A percentile compares a stretch with the other conserved stretches of the same genome.
Evolutionary conservation across 2,888 invertebrate genomes (phyloP).

Genomic region (Platerodrilus igneus): DNA sequence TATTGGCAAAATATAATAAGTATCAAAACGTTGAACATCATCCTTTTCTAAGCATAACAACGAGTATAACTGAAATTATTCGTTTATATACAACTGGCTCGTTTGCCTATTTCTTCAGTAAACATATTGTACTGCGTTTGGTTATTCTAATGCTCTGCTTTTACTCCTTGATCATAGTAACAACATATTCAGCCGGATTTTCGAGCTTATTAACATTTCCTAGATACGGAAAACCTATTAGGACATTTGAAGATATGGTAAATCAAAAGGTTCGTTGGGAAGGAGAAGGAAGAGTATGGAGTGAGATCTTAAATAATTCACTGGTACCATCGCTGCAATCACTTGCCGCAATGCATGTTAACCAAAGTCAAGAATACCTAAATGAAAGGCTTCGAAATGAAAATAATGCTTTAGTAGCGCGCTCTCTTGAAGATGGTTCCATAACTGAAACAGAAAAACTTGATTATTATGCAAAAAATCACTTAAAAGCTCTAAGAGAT

Average conservation of each 20-base stretch:
- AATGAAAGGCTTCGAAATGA: too few species aligned
- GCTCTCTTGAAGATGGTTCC: too few species aligned
- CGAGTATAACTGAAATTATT: background rate
- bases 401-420: too few species aligned
- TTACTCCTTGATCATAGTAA: slow-evolving; percentile 6
- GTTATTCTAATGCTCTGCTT: slow-evolving; percentile 8
- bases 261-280: slow-evolving; percentile 24
- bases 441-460: too few species aligned
- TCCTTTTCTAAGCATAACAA: background rate
- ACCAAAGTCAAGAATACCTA: too few species aligned
- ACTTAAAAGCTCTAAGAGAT: too few species aligned
- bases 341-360: too few species aligned
- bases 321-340: too few species aligned
- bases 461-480: too few species aligned
- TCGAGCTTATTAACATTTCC: slow-evolving; percentile 13
- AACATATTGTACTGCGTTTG: background rate
- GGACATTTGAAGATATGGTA: slow-evolving; percentile 22
- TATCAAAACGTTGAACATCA: background rate
- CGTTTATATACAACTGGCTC: background rate
- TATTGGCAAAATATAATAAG: background rate
- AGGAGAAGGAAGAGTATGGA: too few species aligned
- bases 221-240: slow-evolving; percentile 7
- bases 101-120: background rate
- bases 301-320: too few species aligned
- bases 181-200: slow-evolving; percentile 14